Evolutionary conservation across 2,888 invertebrate species (phyloP), one percentile per base, ranked within the genome.

Genomic region (Norana najaformis): DNA sequence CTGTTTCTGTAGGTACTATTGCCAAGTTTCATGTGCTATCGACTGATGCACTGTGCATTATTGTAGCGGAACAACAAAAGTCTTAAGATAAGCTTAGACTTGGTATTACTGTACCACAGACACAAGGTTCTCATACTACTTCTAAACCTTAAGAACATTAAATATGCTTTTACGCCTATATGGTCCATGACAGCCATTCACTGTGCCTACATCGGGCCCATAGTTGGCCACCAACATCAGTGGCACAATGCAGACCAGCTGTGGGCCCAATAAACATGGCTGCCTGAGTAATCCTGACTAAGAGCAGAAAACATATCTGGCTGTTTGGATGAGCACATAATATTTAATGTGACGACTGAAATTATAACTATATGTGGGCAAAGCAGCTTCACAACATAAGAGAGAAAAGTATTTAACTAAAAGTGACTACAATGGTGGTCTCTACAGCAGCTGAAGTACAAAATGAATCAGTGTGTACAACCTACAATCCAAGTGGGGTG

Each of bases 261-360:
- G n/a, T n/a, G 69, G 69, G n/a, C n/a, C 69, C n/a, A 69, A n/a
- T 69, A n/a, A 69, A 69, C n/a, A 69, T 69, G 69, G 69, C 69
- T 69, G 30, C n/a, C 69, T 69, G 69, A 69, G 69, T n/a, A 69
- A n/a, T n/a, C 30, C n/a, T 69, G 69, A 69, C 69, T 69, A 69
- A 69, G n/a, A n/a, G 69, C 69, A 69, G 11, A 69, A 69, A 30
- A 69, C 30, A 53, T 0, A 53, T 11, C 30, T 2, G 69, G 11
- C 11, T n/a, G n/a, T 69, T 69, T 69, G 69, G 69, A 69, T 69
- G 69, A 69, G n/a, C 13, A 47, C 23, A n/a, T n/a, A 69, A 30
- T n/a, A 69, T 69, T n/a, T 69, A n/a, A 69, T n/a, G n/a, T 69
- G 69, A 69, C 11, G 69, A n/a, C 69, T 69, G 6, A 13, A 69